Base-by-base conservation (phyloP, 2,888 invertebrate genomes). In the Poecilus cupreus region DNA sequence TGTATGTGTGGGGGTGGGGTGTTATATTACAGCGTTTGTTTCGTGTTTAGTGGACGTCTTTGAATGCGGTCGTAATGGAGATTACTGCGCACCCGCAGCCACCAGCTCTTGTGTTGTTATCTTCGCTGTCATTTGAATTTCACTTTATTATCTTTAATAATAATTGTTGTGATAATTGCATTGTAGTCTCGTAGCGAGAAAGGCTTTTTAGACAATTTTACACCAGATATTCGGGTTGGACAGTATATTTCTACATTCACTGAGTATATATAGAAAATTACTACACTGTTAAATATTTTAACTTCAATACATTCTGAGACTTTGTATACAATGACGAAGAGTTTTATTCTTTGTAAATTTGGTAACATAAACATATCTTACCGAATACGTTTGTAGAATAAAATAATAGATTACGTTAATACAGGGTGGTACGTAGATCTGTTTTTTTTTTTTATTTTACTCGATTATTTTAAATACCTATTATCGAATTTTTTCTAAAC, bases 31-130 rank as follows among this genome's bases (percentile, higher is more conserved):
- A 18, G 46, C 64, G 76, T 76, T 76, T 76, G 54, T 76, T 54
- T 64, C 60, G 64, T 77, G 77, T 77, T 77, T 77, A 77, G 77
- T 77, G 64, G 77, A 77, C 77, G 77, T 64, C 77, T 77, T 77
- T 77, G 77, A 77, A 77, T 77, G 20, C 77, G 39, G 60, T 77
- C 60, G 77, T 77, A 77, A 77, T 60, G 39, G 77, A 77, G 77
- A 77, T 77, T 77, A 77, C 20, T 64, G 26, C 74, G n/a, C 37
- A 68, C 37, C 18, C 68, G 37, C 68, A 18, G 68, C 75, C 26
- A 75, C 32, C 32, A 51, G 16, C 26, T 10, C 32, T 16, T 32
- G 49, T 51, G 16, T 13, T 64, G 60, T 77, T 77, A 77, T 77
- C 77, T 43, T 22, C 20, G n/a, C 43, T 46, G 77, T 64, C 60